These are phyloP conservation scores for Chionomys nivalis DNA, from an alignment of 2,113 vertebrate species.

Conservation along the genomic window DNA sequence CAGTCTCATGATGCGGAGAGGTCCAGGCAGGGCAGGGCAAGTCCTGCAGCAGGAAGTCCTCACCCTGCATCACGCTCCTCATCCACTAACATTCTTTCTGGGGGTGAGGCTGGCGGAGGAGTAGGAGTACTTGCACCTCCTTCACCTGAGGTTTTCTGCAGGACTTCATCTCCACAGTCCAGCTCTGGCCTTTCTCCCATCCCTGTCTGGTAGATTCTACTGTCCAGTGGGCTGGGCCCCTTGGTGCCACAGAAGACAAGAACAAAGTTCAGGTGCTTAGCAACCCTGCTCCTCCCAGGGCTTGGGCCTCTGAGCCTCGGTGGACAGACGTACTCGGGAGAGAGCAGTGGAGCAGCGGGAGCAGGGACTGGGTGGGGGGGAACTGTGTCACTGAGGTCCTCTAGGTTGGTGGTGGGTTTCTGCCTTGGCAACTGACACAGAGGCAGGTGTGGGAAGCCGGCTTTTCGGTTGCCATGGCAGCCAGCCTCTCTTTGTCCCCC, in stretches of 20 bases:
- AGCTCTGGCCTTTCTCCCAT: background rate
- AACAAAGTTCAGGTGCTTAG: background rate
- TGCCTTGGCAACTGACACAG: background rate
- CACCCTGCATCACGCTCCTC: background rate
- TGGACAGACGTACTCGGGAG: background rate
- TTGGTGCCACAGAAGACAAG: background rate
- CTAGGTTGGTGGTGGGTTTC: background rate
- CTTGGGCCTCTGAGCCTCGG: background rate
- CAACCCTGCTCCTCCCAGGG: background rate
- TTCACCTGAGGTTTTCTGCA: background rate
- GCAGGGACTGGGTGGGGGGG: background rate
- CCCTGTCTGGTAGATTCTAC: background rate
- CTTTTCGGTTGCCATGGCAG: constrained; percentile 59
- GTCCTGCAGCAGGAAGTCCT: background rate
- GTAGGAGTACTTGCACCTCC: background rate
- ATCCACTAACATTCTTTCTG: too few relatives aligned
- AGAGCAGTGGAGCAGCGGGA: background rate
- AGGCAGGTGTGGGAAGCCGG: constrained; percentile 5
- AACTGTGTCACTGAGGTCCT: too few relatives aligned
- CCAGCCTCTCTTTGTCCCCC: background rate
- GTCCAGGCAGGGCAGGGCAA: background rate
- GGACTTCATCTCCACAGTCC: background rate
- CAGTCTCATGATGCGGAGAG: background rate
- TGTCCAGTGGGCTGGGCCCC: rapidly evolving
- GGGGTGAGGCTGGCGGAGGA: background rate